Percentiles rank a stretch among this genome's conserved stretches.
Evolutionary conservation across 2,113 vertebrate species (phyloP).

Genomic region (Mobula hypostoma): DNA sequence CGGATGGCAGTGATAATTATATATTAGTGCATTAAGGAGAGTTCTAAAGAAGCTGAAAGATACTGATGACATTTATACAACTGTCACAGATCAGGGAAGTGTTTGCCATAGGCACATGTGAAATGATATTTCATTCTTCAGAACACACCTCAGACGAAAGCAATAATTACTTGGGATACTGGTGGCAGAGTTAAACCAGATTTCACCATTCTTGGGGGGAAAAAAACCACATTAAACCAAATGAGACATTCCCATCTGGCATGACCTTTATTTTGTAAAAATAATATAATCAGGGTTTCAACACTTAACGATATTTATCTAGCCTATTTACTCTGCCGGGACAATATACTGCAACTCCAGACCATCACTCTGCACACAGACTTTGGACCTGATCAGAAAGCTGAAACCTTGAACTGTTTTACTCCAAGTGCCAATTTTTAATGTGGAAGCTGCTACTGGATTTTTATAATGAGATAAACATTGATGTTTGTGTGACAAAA

Average conservation of each 20-base stretch:
- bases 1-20: neutral
- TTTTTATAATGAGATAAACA: neutral
- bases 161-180: too few relatives aligned
- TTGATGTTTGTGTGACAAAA: too few relatives aligned
- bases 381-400: too few relatives aligned
- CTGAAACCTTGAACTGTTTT: too few relatives aligned
- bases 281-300: neutral
- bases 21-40: neutral
- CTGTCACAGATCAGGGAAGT: neutral
- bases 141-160: neutral
- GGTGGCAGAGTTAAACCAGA: too few relatives aligned
- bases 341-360: too few relatives aligned
- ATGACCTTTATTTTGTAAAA: too few relatives aligned
- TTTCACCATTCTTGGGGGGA: neutral
- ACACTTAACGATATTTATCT: neutral
- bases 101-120: neutral
- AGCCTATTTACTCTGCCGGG: neutral
- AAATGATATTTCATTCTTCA: neutral
- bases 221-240: neutral
- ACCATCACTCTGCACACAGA: too few relatives aligned
- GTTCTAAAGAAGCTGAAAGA: neutral
- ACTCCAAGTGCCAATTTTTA: too few relatives aligned
- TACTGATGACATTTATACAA: neutral
- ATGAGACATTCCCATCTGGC: neutral
- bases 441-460: neutral